A percentile compares a stretch with the other conserved stretches of the same genome.
These are phyloP conservation scores for Neodiprion virginianus DNA, from an alignment of 1,140 invertebrate genomes.

Conservation along the genomic window DNA sequence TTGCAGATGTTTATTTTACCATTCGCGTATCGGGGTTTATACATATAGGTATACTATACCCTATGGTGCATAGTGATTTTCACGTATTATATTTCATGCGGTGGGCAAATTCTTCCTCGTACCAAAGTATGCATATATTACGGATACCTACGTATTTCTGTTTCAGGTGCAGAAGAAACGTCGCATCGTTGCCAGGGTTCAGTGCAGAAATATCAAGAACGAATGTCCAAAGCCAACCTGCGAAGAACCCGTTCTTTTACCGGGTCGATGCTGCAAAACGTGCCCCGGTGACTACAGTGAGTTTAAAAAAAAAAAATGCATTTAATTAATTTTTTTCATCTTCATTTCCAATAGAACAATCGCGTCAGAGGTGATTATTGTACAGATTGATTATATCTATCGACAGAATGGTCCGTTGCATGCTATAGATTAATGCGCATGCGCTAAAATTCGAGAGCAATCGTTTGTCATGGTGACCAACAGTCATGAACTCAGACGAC, in stretches of 20 bases:
- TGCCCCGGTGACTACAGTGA: constrained; percentile 84
- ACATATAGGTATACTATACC: too few species aligned
- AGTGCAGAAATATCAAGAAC: constrained; percentile 88
- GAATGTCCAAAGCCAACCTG: constrained; percentile 87
- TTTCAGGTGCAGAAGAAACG: constrained; percentile 87
- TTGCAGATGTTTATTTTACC: too few species aligned
- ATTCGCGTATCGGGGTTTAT: too few species aligned
- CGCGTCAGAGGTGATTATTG: not conserved
- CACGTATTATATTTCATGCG: too few species aligned
- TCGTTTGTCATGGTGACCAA: too few species aligned
- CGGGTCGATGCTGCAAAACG: constrained; percentile 88
- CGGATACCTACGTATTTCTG: not conserved
- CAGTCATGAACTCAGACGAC: too few species aligned
- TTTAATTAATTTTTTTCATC: not conserved
- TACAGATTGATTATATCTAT: not conserved
- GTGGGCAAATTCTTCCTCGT: too few species aligned
- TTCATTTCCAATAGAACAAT: not conserved
- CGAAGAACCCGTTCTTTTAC: constrained; percentile 82
- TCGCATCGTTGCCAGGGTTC: constrained; percentile 83
- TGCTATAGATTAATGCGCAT: constrained; percentile 5
- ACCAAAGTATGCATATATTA: not conserved
- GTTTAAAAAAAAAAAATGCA: constrained; percentile 46
- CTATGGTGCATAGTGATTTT: too few species aligned
- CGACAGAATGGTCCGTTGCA: not conserved
- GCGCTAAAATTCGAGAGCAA: too few species aligned